Conservation (phyloP, 2,797 vertebrate species). For the Microcaecilia unicolor region DNA sequence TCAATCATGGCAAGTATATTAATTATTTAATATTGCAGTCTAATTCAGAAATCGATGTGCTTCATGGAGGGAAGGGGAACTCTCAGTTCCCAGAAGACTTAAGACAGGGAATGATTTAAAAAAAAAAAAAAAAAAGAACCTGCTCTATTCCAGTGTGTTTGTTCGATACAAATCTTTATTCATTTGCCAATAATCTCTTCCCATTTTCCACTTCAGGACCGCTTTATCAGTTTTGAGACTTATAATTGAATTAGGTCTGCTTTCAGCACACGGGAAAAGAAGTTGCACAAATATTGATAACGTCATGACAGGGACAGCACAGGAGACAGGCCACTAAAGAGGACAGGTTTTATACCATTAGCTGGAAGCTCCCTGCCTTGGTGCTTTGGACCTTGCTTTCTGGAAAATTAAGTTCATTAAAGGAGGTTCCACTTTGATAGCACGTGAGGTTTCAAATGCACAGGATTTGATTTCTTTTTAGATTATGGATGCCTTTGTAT, state of each 20-base stretch:
- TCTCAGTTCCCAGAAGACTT: constrained; percentile 70
- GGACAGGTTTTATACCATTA: constrained; percentile 29
- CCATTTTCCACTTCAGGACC: constrained; percentile 67
- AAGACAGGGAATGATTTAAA: constrained; percentile 65
- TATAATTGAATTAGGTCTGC: constrained; percentile 72
- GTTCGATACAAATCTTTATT: constrained; percentile 82
- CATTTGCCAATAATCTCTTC: constrained; percentile 82
- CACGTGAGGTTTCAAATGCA: constrained; percentile 52
- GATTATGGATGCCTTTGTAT: background rate
- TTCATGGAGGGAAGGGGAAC: constrained; percentile 66
- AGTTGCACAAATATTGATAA: constrained; percentile 53
- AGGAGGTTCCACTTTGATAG: constrained; percentile 60
- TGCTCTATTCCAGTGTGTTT: constrained; percentile 56
- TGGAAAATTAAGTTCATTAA: constrained; percentile 55
- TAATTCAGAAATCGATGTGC: constrained; percentile 98
- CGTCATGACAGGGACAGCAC: constrained; percentile 50
- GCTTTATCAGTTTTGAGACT: constrained; percentile 75
- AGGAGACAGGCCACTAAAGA: constrained; percentile 46
- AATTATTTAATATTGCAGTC: constrained; percentile 99
- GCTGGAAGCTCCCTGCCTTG: constrained; percentile 16
- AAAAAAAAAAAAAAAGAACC: constrained; percentile 47
- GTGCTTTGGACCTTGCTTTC: constrained; percentile 42
- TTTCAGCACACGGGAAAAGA: constrained; percentile 58
- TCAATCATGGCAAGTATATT: constrained; percentile 99
- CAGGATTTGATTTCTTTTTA: constrained; percentile 44